Percentiles rank a stretch among this genome's conserved stretches.
phyloP scores from a whole-genome alignment of 1,140 invertebrate species.

The Sogatella furcifera region DNA sequence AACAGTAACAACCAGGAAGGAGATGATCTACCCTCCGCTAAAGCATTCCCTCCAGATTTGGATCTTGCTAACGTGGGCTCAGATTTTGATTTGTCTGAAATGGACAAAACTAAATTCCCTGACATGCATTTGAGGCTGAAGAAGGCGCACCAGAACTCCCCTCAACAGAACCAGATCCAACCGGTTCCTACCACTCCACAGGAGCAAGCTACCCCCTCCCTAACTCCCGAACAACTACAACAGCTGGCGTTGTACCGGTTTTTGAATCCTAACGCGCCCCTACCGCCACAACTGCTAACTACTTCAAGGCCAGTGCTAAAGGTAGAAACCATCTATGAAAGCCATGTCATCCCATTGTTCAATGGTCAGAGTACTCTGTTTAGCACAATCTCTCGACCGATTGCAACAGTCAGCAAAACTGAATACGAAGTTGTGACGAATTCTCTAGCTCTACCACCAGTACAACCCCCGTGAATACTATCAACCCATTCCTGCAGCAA shows the following conservation, averaged over 20 bases:
- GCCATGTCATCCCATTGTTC: constrained; percentile 64
- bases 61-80: constrained; percentile 54
- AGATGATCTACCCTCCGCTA: constrained; percentile 42
- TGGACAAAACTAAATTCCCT: constrained; percentile 47
- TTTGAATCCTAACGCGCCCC: constrained; percentile 53
- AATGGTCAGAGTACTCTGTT: constrained; percentile 59
- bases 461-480: constrained; percentile 37
- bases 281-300: constrained; percentile 52
- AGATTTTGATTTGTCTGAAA: constrained; percentile 53
- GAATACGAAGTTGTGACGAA: constrained; percentile 63
- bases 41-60: constrained; percentile 44
- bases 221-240: constrained; percentile 61
- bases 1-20: constrained; percentile 53
- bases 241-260: constrained; percentile 58
- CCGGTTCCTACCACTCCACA: neutral
- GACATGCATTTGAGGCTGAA: constrained; percentile 41
- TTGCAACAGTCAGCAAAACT: constrained; percentile 62
- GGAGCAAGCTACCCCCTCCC: constrained; percentile 33
- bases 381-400: constrained; percentile 61
- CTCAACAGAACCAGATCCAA: neutral
- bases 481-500: constrained; percentile 37
- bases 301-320: constrained; percentile 63
- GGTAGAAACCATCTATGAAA: constrained; percentile 67
- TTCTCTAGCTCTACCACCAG: constrained; percentile 42
- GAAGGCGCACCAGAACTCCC: constrained; percentile 36